Conservation (phyloP, 2,797 vertebrate species). For the Onychomys arenicola region DNA sequence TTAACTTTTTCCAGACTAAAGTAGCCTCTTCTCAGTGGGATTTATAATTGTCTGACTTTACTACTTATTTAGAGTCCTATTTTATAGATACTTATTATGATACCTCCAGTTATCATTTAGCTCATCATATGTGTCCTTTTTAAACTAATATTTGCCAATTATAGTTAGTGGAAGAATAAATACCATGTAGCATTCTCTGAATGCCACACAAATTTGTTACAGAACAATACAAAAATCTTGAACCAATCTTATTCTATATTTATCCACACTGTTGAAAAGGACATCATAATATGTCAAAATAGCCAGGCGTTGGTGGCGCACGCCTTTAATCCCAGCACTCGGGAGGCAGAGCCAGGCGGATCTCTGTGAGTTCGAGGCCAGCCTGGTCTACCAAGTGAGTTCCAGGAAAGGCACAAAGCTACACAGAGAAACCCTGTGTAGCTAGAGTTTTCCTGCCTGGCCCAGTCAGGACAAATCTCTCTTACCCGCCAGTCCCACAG, state of each 20-base stretch:
- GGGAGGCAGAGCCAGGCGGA: too few relatives aligned
- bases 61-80: not conserved
- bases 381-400: too few relatives aligned
- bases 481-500: too few relatives aligned
- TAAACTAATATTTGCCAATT: not conserved
- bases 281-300: not conserved
- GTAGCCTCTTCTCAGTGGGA: not conserved
- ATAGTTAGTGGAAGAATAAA: not conserved
- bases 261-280: not conserved
- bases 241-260: not conserved
- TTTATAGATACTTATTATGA: not conserved
- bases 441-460: too few relatives aligned
- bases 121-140: not conserved
- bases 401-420: too few relatives aligned
- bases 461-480: too few relatives aligned
- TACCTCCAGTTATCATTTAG: not conserved
- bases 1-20: conserved; percentile 34
- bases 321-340: too few relatives aligned
- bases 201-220: conserved; percentile 14
- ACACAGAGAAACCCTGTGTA: too few relatives aligned
- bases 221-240: not conserved
- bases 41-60: conserved; percentile 23
- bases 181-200: not conserved
- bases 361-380: too few relatives aligned
- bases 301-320: too few relatives aligned